These are phyloP conservation scores for Macrotrachela quadricornifera DNA, from an alignment of 1,140 invertebrate genomes.

Conservation along the genomic window DNA sequence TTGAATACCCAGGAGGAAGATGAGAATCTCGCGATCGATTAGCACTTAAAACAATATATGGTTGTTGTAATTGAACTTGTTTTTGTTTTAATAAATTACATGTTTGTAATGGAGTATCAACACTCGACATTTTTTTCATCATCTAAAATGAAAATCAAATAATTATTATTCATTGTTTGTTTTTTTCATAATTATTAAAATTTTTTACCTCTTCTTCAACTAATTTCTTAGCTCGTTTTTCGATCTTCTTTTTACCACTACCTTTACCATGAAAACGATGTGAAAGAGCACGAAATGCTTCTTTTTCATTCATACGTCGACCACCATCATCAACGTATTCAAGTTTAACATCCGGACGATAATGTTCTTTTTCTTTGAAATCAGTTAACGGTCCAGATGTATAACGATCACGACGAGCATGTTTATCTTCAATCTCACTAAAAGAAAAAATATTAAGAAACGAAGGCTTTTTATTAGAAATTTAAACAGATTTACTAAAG, in stretches of 20 bases:
- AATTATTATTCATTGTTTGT: neutral
- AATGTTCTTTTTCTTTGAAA: slow-evolving; percentile 76
- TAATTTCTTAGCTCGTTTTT: slow-evolving; percentile 81
- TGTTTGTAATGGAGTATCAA: slow-evolving; percentile 84
- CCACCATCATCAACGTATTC: slow-evolving; percentile 95
- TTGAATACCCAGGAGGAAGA: no score
- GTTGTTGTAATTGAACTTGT: slow-evolving; percentile 80
- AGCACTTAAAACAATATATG: slow-evolving; percentile 62
- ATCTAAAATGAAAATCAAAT: slow-evolving; percentile 34
- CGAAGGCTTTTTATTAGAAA: no score
- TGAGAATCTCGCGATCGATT: no score
- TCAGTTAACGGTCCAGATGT: slow-evolving; percentile 48
- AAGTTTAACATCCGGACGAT: slow-evolving; percentile 81
- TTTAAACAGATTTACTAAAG: no score
- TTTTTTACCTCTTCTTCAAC: slow-evolving; percentile 62
- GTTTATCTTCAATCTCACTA: no score
- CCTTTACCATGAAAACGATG: slow-evolving; percentile 99
- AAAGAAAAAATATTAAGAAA: no score
- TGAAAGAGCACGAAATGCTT: slow-evolving; percentile 68
- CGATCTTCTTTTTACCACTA: slow-evolving; percentile 90
- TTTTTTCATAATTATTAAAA: neutral
- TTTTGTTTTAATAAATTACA: slow-evolving; percentile 78
- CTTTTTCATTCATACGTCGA: slow-evolving; percentile 64
- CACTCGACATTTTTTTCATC: slow-evolving; percentile 95
- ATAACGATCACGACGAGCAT: no score